These are phyloP conservation scores for Cuculus canorus DNA, from an alignment of 2,797 vertebrate species.

Conservation along the genomic window DNA sequence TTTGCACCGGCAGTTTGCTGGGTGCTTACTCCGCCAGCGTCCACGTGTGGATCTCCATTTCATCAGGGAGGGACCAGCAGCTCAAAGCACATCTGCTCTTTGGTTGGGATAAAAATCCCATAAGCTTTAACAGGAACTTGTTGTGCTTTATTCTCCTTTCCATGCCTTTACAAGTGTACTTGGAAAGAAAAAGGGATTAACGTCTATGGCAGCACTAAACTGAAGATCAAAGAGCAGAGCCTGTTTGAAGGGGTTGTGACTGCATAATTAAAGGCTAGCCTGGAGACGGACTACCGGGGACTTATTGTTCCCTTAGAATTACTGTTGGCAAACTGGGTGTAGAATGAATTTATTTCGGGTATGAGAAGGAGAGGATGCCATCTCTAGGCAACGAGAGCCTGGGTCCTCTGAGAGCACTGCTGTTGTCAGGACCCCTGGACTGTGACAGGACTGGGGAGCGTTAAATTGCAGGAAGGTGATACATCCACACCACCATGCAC, in stretches of 20 bases:
- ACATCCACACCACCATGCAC: not conserved
- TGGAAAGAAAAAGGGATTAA: not conserved
- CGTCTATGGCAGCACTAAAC: not conserved
- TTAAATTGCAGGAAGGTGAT: not conserved
- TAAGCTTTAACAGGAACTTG: not conserved
- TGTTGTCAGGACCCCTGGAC: not conserved
- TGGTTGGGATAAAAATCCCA: not conserved
- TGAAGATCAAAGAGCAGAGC: not conserved
- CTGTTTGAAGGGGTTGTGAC: not conserved
- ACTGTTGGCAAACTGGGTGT: not conserved
- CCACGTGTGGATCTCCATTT: not conserved
- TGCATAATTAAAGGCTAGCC: not conserved
- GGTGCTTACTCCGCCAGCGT: not conserved
- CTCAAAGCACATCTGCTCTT: not conserved
- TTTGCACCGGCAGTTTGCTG: not conserved
- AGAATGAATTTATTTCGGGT: not conserved
- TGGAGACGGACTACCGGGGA: not conserved
- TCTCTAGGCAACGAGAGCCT: not conserved
- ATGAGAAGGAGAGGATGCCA: not conserved
- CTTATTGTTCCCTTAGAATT: not conserved
- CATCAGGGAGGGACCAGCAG: not conserved
- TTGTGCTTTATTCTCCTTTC: not conserved
- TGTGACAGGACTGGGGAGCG: not conserved
- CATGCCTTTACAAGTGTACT: not conserved
- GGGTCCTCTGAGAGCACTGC: not conserved